Evolutionary conservation across 2,888 invertebrate genomes (phyloP).

Genomic region (Carcina quercana): DNA sequence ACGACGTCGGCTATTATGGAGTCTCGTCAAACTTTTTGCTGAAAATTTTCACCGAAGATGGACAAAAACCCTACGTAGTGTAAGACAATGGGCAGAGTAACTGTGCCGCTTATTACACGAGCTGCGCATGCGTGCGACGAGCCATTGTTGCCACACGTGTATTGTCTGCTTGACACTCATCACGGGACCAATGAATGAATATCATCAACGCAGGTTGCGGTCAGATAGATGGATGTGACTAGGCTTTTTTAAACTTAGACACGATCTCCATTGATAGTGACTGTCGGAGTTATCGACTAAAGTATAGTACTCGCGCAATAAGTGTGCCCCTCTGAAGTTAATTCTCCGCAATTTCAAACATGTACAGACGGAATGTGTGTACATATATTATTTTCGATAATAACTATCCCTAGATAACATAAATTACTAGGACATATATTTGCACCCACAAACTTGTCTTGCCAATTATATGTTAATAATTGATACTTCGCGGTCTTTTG

Average conservation of each 20-base stretch:
- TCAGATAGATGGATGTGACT: neutral
- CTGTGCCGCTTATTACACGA: constrained; percentile 30
- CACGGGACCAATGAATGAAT: constrained; percentile 14
- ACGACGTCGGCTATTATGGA: constrained; percentile 10
- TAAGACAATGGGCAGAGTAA: constrained; percentile 39
- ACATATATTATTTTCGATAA: too few species aligned
- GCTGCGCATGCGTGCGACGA: constrained; percentile 23
- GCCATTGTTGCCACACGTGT: constrained; percentile 16
- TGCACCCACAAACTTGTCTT: too few species aligned
- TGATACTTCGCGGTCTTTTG: too few species aligned
- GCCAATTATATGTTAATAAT: too few species aligned
- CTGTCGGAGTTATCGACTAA: too few species aligned
- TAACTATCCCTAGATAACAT: too few species aligned
- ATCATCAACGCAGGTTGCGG: constrained; percentile 9
- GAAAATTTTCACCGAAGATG: constrained; percentile 46
- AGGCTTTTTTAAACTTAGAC: too few species aligned
- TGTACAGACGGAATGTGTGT: too few species aligned
- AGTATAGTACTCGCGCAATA: too few species aligned
- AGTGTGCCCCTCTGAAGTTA: too few species aligned
- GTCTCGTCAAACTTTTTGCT: constrained; percentile 29
- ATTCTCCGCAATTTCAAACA: too few species aligned
- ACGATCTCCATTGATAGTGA: constrained; percentile 1
- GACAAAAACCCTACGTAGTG: constrained; percentile 45
- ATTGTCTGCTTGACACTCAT: constrained; percentile 19
- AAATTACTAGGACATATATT: too few species aligned